Evolutionary conservation across 2,113 vertebrate genomes (phyloP), one percentile per base, ranked within the genome.

Genomic region (Hassar affinis): DNA sequence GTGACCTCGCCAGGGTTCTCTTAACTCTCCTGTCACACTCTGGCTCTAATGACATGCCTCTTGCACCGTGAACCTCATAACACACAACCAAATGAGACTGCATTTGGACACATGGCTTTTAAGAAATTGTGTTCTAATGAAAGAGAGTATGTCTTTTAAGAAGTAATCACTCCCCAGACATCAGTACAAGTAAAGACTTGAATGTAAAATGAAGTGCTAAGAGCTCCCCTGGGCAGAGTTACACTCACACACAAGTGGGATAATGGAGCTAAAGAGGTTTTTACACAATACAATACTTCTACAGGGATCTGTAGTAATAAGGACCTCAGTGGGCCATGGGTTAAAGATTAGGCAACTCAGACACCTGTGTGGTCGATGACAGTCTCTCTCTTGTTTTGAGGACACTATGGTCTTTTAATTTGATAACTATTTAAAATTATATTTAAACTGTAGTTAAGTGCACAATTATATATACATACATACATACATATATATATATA

Each of bases 21-120:
- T 82, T 59, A 86, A 75, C 69, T 52, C 81, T 83, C 35, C 85
- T 81, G 90, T 87, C 84, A 88, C 38, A 80, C 68, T 72, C 30
- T 25, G 25, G 4, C 35, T 81, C 83, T 84, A 82, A 87, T 82
- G 80, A 84, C 61, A 66, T 54, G 51, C 54, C 9, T 45, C 8
- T 72, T 57, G 10, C 64, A 71, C 59, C 54, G 42, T n/a, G 76
- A 25, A 47, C 33, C 76, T 25, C 83, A 59, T 18, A 64, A 71
- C 83, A 84, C 64, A 62, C 76, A 61, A 2, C n/a, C 64, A 76
- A 66, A 57, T 51, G 59, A 80, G 64, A 20, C 49, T 33, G 33
- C 74, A 66, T 56, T 68, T 83, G 82, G 82, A 35, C 54, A 57
- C 3, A 69, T 45, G 71, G 59, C 78, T 87, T 45, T 85, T 76